These are phyloP conservation scores for Peromyscus nudipes DNA, from an alignment of 2,797 vertebrate genomes.

Conservation along the genomic window DNA sequence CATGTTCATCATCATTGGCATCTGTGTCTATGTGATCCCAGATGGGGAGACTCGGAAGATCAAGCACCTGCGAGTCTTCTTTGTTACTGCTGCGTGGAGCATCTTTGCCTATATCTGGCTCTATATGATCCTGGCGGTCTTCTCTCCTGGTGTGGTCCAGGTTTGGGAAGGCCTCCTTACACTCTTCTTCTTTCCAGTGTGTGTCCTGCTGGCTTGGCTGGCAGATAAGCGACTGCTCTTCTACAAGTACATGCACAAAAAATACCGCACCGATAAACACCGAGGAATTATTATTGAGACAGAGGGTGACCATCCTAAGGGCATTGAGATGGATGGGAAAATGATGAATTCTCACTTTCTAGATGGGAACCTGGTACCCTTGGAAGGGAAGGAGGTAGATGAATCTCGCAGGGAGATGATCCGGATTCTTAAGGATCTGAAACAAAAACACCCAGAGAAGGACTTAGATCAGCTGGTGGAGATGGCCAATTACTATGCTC, in stretches of 20 bases:
- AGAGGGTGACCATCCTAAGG: constrained; percentile 95
- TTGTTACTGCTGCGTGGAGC: constrained; percentile 98
- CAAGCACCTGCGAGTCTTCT: constrained; percentile 98
- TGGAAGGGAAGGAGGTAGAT: constrained; percentile 96
- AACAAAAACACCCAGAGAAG: constrained; percentile 99
- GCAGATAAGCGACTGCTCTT: constrained; percentile 97
- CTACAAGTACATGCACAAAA: constrained; percentile 99
- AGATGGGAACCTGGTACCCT: constrained; percentile 94
- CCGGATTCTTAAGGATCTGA: constrained; percentile 97
- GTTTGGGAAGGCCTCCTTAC: constrained; percentile 99
- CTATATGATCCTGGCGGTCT: constrained; percentile 99
- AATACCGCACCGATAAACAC: constrained; percentile 97
- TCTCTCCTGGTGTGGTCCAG: constrained; percentile 98
- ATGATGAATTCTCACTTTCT: constrained; percentile 96
- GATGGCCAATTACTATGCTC: constrained; percentile 99
- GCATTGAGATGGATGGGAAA: constrained; percentile 99
- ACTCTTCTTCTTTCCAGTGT: constrained; percentile 97
- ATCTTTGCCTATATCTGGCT: constrained; percentile 99
- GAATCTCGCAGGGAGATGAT: constrained; percentile 99
- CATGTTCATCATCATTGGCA: constrained; percentile 99
- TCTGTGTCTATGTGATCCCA: constrained; percentile 97
- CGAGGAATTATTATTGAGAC: constrained; percentile 97
- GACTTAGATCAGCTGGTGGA: constrained; percentile 98
- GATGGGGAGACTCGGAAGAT: constrained; percentile 98
- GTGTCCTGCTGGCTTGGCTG: constrained; percentile 97